Evolutionary conservation across 2,113 vertebrate species (phyloP), one percentile per base, ranked within the genome.

Genomic region (Hipposideros armiger): DNA sequence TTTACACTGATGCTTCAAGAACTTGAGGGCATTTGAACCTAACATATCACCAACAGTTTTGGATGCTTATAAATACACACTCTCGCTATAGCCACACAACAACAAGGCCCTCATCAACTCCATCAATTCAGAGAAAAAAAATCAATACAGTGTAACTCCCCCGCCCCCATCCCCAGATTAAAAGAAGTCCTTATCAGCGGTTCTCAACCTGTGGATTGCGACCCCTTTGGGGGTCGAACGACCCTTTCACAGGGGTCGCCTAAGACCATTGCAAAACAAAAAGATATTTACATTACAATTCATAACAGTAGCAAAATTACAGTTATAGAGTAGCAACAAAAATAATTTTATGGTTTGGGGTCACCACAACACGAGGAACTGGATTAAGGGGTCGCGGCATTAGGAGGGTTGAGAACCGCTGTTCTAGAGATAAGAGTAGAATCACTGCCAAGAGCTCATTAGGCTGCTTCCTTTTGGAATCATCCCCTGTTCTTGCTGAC

Each of bases 81-180:
- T 50, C 69, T 70, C 62, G 20, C 28, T 91, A 66, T 3, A 85
- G 24, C 11, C n/a, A 26, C 45, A 52, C 20, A 19, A 60, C 40
- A 81, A 24, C n/a, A 88, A 70, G 87, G 16, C n/a, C 52, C 13
- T 81, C 67, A 52, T 42, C 47, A 50, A 50, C 72, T 91, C 70
- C 58, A 22, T 73, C n/a, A 67, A 45, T 69, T 84, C n/a, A 88
- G 87, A 96, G 76, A 56, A 19, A 80, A 80, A 58, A 90, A 91
- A 81, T 60, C 72, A 76, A 5, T 72, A 17, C 2, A 9, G 4
- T 78, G 62, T 28, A 83, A 14, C 14, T 5, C 11, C 19, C 58
- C 6, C 14, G 58, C 2, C 7, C 2, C 5, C 6, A 54, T 17
- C 40, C 0, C 26, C 7, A 47, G 54, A 72, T 91, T 66, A 52